Conservation (phyloP, 1,140 invertebrate genomes). For the Akabosia matsudoensis region DNA sequence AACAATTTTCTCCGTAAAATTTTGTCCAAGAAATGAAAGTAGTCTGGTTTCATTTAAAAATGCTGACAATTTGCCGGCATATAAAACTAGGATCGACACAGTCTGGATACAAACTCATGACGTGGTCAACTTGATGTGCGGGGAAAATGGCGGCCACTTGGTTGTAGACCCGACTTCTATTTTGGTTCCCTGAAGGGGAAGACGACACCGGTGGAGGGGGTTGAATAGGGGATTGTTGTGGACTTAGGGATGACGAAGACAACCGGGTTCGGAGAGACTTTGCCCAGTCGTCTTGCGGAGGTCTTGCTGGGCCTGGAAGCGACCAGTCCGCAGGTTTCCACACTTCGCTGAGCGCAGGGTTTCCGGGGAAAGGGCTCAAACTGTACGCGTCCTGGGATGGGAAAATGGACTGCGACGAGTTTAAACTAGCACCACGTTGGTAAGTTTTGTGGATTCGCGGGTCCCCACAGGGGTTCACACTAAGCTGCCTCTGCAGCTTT, state of each 20-base stretch:
- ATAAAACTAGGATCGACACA: conserved; percentile 83
- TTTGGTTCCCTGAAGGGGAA: conserved; percentile 34
- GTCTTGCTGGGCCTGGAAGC: conserved; percentile 49
- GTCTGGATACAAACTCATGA: conserved; percentile 78
- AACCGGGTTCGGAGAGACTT: conserved; percentile 39
- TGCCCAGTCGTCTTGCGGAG: conserved; percentile 58
- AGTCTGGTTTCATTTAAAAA: conserved; percentile 61
- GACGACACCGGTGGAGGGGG: conserved; percentile 20
- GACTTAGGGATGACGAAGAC: conserved; percentile 33
- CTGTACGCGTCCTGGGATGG: conserved; percentile 14
- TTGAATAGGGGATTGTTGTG: conserved; percentile 39
- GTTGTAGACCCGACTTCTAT: conserved; percentile 70
- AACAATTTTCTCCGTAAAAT: too few relatives aligned
- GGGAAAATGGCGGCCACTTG: conserved; percentile 83
- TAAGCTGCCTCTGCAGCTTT: conserved; percentile 75
- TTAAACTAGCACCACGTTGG: conserved; percentile 32
- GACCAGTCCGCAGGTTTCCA: conserved; percentile 21
- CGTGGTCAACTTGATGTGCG: conserved; percentile 77
- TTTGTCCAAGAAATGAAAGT: too few relatives aligned
- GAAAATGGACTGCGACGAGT: background rate
- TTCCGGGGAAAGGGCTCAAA: conserved; percentile 39
- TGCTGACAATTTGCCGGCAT: conserved; percentile 76
- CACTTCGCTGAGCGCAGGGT: conserved; percentile 41
- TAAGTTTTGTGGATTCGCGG: conserved; percentile 53
- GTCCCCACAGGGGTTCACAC: conserved; percentile 73